Evolutionary conservation across 2,113 vertebrate genomes (phyloP), one percentile per base, ranked within the genome.

Genomic region (Bubalus kerabau): DNA sequence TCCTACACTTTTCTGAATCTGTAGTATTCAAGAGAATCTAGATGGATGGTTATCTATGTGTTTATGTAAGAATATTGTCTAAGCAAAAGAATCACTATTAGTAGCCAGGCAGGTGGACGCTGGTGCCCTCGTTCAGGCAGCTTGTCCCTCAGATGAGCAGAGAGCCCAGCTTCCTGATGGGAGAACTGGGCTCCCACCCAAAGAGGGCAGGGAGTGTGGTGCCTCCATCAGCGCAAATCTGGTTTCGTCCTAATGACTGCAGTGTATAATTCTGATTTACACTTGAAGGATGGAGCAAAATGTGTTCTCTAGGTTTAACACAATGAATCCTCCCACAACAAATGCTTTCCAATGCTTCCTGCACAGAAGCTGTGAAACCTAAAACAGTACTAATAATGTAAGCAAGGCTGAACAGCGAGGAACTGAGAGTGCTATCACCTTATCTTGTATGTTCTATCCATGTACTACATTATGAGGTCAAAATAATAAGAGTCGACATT

Each of bases 121-220:
- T 1, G 8, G 24, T 13, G 19, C 7, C 32, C 32, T 16, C 14
- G 1, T 21, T 15, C 40, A 6, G 17, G 48, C 24, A 3, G 11
- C 10, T 24, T 3, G 13, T 50, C 60, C 19, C n/a, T 50, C 14
- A 1, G 16, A 23, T 1, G 5, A n/a, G 15, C 36, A 74, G 15
- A 54, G 11, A 7, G 36, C 30, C 4, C 14, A 6, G 19, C 46
- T 21, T 67, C 28, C 46, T 2, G 36, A 52, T 15, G 64, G 40
- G 10, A 52, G 32, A 14, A 7, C 0, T 0, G 9, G 9, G 36
- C 2, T 30, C n/a, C n/a, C 11, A 5, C 12, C 52, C 48, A 17
- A 3, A 30, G 9, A 7, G 8, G n/a, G 6, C 7, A 10, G n/a
- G 23, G 2, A 6, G 19, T 1, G 14, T 2, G 9, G 6, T 0